These are phyloP conservation scores for Drosophila teissieri DNA, from an alignment of 1,140 invertebrate species.

Conservation along the genomic window DNA sequence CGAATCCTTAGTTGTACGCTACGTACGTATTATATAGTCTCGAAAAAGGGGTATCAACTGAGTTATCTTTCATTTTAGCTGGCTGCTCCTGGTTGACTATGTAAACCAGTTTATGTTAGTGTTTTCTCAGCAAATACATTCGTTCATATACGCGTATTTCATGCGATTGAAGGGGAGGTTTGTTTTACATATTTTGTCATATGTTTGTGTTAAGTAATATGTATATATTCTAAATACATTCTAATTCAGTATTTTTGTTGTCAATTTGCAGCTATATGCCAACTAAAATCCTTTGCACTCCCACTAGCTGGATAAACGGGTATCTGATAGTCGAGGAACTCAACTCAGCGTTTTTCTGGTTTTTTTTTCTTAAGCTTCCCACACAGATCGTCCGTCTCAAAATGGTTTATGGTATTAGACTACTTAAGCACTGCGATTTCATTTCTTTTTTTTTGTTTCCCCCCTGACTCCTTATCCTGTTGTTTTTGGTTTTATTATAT, in stretches of 20 bases:
- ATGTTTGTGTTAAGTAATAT: not conserved
- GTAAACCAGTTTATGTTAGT: slow-evolving; percentile 54
- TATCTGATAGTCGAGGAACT: no score
- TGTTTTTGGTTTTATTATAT: no score
- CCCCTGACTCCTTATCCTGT: no score
- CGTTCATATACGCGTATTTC: not conserved
- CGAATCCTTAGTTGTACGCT: no score
- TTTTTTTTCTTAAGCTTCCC: slow-evolving; percentile 8
- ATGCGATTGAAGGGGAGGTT: not conserved
- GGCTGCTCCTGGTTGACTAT: slow-evolving; percentile 23
- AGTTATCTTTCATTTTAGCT: slow-evolving; percentile 20
- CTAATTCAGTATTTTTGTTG: no score
- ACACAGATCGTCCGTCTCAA: slow-evolving; percentile 12
- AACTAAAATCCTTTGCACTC: no score
- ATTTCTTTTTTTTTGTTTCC: slow-evolving; percentile 16
- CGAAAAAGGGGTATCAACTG: slow-evolving; percentile 12
- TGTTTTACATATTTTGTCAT: not conserved
- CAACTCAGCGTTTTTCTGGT: not conserved
- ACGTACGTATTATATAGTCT: no score
- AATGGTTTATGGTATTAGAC: slow-evolving; percentile 40
- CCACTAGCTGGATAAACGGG: no score
- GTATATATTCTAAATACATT: not conserved
- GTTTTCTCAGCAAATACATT: slow-evolving; percentile 9
- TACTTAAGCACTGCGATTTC: slow-evolving; percentile 16
- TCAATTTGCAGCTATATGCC: no score